Conservation (phyloP, 2,113 vertebrate species). For the Labeo rohita region DNA sequence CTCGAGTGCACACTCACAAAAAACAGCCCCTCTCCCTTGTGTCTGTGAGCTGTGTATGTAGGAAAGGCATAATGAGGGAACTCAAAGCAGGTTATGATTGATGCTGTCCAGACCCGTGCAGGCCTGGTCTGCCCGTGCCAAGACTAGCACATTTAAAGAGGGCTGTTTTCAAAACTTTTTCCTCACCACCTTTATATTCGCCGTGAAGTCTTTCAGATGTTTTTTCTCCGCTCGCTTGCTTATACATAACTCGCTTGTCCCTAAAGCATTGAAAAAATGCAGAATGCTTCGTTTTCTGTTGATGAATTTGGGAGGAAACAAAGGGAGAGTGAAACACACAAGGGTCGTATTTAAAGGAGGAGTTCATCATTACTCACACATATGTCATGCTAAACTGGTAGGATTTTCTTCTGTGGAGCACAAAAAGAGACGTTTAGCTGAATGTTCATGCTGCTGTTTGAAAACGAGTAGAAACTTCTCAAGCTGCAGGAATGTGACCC, state of each 20-base stretch:
- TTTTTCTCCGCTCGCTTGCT: conserved; percentile 41
- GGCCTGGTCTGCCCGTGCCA: conserved; percentile 44
- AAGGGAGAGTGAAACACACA: neutral
- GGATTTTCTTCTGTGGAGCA: neutral
- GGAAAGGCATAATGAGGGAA: conserved; percentile 43
- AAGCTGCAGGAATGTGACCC: neutral
- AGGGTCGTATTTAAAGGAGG: neutral
- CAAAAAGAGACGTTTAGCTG: neutral
- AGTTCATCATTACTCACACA: neutral
- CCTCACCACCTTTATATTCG: conserved; percentile 27
- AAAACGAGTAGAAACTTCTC: neutral
- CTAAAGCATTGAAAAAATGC: neutral
- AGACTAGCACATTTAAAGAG: conserved; percentile 47
- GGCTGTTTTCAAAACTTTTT: conserved; percentile 41
- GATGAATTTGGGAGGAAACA: conserved; percentile 3
- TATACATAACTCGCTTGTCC: conserved; percentile 10
- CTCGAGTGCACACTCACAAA: neutral
- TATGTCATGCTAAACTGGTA: neutral
- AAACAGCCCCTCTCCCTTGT: conserved; percentile 8
- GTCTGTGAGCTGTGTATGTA: conserved; percentile 21
- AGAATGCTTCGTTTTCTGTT: neutral
- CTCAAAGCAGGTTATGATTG: conserved; percentile 59
- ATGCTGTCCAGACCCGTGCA: conserved; percentile 55
- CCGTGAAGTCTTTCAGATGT: conserved; percentile 28
- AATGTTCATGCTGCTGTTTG: neutral